A percentile compares a stretch with the other conserved stretches of the same genome.
Conservation (phyloP, 2,888 invertebrate genomes). For the Quadroppia sp. region DNA sequence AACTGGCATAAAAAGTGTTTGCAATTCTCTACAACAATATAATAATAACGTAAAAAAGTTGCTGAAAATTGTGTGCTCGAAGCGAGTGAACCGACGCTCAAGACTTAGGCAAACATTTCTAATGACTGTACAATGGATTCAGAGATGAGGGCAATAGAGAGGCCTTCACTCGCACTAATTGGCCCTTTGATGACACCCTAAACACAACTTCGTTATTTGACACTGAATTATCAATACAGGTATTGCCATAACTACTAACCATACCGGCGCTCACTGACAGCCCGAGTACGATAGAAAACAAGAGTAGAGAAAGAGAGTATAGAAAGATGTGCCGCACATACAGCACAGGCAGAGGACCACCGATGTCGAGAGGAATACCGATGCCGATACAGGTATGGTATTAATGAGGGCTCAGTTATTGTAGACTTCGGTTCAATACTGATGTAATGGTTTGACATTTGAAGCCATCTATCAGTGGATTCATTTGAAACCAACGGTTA, state of each 20-base stretch:
- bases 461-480: conserved; percentile 5
- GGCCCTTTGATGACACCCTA: conserved; percentile 34
- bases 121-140: conserved; percentile 10
- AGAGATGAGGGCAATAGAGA: background rate
- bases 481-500: conserved; percentile 6
- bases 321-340: background rate
- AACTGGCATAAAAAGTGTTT: conserved; percentile 14
- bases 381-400: conserved; percentile 29
- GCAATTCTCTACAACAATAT: background rate
- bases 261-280: conserved; percentile 16
- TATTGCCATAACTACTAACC: background rate
- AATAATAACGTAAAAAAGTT: conserved; percentile 33
- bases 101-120: conserved; percentile 10
- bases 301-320: background rate
- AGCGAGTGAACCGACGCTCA: conserved; percentile 7
- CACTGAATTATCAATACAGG: conserved; percentile 9
- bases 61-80: conserved; percentile 18
- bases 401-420: conserved; percentile 1
- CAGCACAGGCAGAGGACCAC: conserved; percentile 3
- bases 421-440: background rate
- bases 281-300: background rate
- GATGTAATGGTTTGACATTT: conserved; percentile 18
- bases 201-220: conserved; percentile 26
- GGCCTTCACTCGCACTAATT: conserved; percentile 32
- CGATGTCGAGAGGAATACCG: conserved; percentile 22